Base-by-base conservation (phyloP, 2,797 vertebrate genomes). In the Coluber constrictor region DNA sequence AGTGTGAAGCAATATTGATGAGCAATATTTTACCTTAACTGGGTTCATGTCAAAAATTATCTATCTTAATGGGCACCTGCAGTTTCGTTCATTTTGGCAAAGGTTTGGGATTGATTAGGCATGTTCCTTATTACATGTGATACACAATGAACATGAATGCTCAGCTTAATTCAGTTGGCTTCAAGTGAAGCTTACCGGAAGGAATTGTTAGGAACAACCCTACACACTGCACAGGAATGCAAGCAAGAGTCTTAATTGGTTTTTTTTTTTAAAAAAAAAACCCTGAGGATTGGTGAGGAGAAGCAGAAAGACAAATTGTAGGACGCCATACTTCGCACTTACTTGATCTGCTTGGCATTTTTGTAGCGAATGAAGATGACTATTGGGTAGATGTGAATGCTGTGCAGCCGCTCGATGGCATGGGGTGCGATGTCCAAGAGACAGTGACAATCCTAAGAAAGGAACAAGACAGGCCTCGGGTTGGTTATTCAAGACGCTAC, bases 311-410 rank as follows among this genome's bases (percentile, higher is more conserved):
- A 55, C 11, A 55, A 61, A 43, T 3, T 11, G 23, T 27, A 92
- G 54, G 89, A 93, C 93, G 47, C 94, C 94, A 93, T 32, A 83
- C 29, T 91, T 86, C 94, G 91, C 94, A 98, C 99, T 98, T 97
- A 99, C 99, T 99, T 99, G 98, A 99, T 98, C 97, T 99, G 99
- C 96, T 99, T 99, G 97, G 99, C 98, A 91, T 99, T 99, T 98
- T 99, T 99, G 98, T 99, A 99, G 96, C 98, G 99, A 97, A 99
- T 98, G 97, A 99, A 99, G 96, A 99, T 98, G 97, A 99, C 98
- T 89, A 99, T 99, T 95, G 99, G 99, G 96, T 99, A 99, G 98
- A 99, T 99, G 97, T 98, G 98, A 97, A 99, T 98, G 94, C 98
- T 98, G 98, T 99, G 99, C 79, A 99, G 98, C 66, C 99, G 98